phyloP scores from a whole-genome alignment of 2,113 vertebrate genomes.

The Pampusana beccarii region DNA sequence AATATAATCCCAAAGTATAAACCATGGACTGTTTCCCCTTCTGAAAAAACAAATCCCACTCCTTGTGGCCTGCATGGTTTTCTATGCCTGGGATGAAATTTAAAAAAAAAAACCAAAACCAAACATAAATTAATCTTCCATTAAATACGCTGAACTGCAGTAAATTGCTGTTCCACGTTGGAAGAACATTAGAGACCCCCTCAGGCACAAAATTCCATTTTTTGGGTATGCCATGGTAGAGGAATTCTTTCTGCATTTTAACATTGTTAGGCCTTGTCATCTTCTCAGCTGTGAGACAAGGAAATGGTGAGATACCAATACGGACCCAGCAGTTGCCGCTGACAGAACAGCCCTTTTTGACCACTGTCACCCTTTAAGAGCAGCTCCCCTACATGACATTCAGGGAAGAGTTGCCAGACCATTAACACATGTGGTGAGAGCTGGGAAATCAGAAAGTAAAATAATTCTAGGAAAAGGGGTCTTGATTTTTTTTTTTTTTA shows the following conservation, averaged over 20 bases:
- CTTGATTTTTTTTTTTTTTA: background rate
- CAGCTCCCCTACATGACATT: background rate
- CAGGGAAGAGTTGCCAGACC: background rate
- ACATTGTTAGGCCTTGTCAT: background rate
- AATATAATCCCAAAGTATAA: background rate
- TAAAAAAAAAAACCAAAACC: background rate
- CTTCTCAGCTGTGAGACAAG: background rate
- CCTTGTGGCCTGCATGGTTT: background rate
- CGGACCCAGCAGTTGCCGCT: background rate
- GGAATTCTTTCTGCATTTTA: background rate
- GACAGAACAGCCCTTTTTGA: background rate
- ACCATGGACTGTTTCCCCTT: background rate
- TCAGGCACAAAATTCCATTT: background rate
- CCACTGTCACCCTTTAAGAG: background rate
- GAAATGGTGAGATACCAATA: background rate
- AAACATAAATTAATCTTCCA: background rate
- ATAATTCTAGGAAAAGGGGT: background rate
- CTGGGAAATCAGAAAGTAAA: background rate
- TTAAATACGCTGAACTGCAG: background rate
- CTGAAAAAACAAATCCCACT: background rate
- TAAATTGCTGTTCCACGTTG: background rate
- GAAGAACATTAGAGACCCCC: background rate
- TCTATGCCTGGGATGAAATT: background rate
- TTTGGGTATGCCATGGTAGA: background rate
- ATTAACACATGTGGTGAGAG: background rate